Percentiles rank a stretch among this genome's conserved stretches.
These are phyloP conservation scores for Ceraclea dissimilis DNA, from an alignment of 2,888 invertebrate species.

Conservation along the genomic window DNA sequence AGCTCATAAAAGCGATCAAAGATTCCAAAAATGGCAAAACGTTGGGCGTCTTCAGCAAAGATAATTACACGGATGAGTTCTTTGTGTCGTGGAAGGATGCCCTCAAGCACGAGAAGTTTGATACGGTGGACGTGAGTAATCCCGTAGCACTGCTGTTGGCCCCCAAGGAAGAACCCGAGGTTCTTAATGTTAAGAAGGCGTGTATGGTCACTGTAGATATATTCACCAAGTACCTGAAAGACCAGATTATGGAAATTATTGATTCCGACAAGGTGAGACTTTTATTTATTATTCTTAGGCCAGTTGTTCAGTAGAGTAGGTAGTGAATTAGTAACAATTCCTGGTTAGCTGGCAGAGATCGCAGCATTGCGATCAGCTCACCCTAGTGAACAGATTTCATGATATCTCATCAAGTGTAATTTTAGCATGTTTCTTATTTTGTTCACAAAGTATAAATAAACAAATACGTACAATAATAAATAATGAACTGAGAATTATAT, in stretches of 20 bases:
- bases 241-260: conserved; percentile 97
- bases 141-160: conserved; percentile 83
- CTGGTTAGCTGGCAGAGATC: too few relatives aligned
- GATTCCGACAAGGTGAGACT: conserved; percentile 83
- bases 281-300: too few relatives aligned
- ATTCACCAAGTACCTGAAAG: conserved; percentile 92
- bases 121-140: conserved; percentile 79
- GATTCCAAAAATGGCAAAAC: conserved; percentile 82
- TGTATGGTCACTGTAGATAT: conserved; percentile 89
- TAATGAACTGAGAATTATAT: too few relatives aligned
- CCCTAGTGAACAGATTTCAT: too few relatives aligned
- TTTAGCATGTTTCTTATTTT: too few relatives aligned
- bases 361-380: too few relatives aligned
- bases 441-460: too few relatives aligned
- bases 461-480: too few relatives aligned
- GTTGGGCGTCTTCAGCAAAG: conserved; percentile 86
- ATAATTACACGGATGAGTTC: conserved; percentile 89
- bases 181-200: conserved; percentile 86
- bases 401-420: too few relatives aligned
- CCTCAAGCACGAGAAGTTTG: conserved; percentile 71
- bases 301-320: background rate
- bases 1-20: conserved; percentile 72
- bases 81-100: conserved; percentile 83
- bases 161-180: conserved; percentile 89
- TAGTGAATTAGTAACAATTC: too few relatives aligned